These are phyloP conservation scores for Pseudomyrmex dendroicus DNA, from an alignment of 1,140 invertebrate genomes.

Conservation along the genomic window DNA sequence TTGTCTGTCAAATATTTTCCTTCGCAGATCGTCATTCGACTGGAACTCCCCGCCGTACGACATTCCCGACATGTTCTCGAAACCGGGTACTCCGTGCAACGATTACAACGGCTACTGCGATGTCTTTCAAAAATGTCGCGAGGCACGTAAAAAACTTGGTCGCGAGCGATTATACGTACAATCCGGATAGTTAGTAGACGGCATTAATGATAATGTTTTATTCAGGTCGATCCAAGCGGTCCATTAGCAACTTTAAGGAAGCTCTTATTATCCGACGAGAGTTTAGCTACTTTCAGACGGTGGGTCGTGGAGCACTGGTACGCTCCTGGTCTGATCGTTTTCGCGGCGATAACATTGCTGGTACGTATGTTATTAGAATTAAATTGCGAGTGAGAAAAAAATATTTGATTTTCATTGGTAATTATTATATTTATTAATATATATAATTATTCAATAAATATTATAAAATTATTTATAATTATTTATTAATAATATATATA, in stretches of 20 bases:
- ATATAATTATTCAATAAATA: too few relatives aligned
- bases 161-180: neutral
- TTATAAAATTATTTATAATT: too few relatives aligned
- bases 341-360: slow-evolving; percentile 91
- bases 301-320: slow-evolving; percentile 96
- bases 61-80: slow-evolving; percentile 96
- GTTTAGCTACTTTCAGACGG: slow-evolving; percentile 93
- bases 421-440: too few relatives aligned
- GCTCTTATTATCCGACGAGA: slow-evolving; percentile 94
- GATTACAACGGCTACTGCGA: slow-evolving; percentile 99
- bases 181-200: neutral
- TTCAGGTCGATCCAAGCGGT: slow-evolving; percentile 95
- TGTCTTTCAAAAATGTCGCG: slow-evolving; percentile 98
- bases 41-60: slow-evolving; percentile 96
- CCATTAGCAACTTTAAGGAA: slow-evolving; percentile 95
- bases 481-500: too few relatives aligned
- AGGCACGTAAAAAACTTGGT: slow-evolving; percentile 43
- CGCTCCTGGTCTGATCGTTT: slow-evolving; percentile 90
- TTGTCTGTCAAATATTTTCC: slow-evolving; percentile 22
- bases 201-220: slow-evolving; percentile 2
- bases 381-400: too few relatives aligned
- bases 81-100: slow-evolving; percentile 97
- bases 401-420: too few relatives aligned
- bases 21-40: slow-evolving; percentile 93
- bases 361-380: slow-evolving; percentile 86